A percentile compares a stretch with the other conserved stretches of the same genome.
These are phyloP conservation scores for Hexactinellida sp. DNA, from an alignment of 37 sponge, comb jelly and placozoan species.

Conservation along the genomic window DNA sequence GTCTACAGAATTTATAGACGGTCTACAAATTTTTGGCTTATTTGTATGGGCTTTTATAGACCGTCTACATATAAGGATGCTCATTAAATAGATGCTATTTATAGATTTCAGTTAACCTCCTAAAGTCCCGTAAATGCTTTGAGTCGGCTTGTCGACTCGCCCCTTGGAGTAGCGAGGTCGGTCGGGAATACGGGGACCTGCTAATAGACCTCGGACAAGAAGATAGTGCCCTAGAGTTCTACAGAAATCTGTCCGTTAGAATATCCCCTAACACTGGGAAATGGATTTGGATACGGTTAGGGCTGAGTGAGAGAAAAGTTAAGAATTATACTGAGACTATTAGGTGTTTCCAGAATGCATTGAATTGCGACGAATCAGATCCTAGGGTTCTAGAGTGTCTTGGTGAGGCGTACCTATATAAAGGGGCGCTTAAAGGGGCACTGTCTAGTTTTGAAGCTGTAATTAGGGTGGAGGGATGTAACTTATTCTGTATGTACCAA, in stretches of 20 bases:
- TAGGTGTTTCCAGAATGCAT: background rate
- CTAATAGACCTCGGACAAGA: conserved; percentile 6
- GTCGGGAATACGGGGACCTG: background rate
- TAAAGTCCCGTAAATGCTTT: background rate
- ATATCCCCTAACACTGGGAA: conserved; percentile 11
- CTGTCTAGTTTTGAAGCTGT: background rate
- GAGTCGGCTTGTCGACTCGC: background rate
- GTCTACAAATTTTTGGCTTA: too few species aligned
- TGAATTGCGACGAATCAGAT: background rate
- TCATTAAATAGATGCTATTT: too few species aligned
- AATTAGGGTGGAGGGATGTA: background rate
- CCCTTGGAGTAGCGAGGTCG: background rate
- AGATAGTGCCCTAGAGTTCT: background rate
- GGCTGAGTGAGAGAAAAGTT: conserved; percentile 7
- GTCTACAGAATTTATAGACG: too few species aligned
- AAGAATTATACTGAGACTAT: background rate
- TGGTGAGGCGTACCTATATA: background rate
- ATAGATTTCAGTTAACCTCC: background rate
- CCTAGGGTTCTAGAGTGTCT: conserved; percentile 6
- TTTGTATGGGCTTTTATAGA: too few species aligned
- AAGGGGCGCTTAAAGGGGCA: background rate
- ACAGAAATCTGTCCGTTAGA: background rate
- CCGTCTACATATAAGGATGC: too few species aligned
- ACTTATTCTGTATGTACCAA: background rate
- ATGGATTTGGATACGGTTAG: conserved; percentile 5